Evolutionary conservation across 1,140 invertebrate species (phyloP).

Genomic region (Antheraea mylitta): DNA sequence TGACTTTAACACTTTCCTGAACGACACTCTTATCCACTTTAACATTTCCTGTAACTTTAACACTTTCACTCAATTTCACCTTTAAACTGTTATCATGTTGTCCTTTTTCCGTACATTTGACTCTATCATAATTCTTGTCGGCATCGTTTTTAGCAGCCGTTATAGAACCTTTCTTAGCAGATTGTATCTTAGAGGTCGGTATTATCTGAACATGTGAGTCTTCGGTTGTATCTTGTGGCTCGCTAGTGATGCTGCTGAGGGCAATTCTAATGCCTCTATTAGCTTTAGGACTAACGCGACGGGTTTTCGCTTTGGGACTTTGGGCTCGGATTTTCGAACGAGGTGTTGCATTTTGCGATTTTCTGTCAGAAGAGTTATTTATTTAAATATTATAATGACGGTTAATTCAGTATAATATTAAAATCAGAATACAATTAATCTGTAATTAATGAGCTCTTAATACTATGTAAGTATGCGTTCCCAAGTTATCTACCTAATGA

Average conservation of each 20-base stretch:
- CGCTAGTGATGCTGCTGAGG: neutral
- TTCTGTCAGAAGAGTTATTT: neutral
- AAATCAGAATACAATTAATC: no score
- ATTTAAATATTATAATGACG: neutral
- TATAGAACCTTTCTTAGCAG: conserved; percentile 10
- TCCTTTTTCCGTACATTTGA: neutral
- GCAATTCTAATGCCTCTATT: conserved; percentile 6
- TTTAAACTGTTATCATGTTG: neutral
- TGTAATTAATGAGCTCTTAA: no score
- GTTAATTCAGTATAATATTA: neutral
- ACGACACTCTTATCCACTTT: neutral
- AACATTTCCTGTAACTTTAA: neutral
- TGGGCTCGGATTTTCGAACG: neutral
- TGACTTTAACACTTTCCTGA: neutral
- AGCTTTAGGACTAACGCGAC: neutral
- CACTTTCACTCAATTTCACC: neutral
- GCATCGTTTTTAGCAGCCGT: no score
- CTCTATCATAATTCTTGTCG: neutral
- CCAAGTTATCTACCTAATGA: no score
- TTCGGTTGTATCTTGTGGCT: neutral
- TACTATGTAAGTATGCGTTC: no score
- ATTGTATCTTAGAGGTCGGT: conserved; percentile 5
- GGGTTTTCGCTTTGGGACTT: conserved; percentile 7
- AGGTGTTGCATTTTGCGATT: conserved; percentile 10
- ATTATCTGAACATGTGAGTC: neutral